Conservation (phyloP, 2,113 vertebrate genomes). For the Anthoscopus minutus region DNA sequence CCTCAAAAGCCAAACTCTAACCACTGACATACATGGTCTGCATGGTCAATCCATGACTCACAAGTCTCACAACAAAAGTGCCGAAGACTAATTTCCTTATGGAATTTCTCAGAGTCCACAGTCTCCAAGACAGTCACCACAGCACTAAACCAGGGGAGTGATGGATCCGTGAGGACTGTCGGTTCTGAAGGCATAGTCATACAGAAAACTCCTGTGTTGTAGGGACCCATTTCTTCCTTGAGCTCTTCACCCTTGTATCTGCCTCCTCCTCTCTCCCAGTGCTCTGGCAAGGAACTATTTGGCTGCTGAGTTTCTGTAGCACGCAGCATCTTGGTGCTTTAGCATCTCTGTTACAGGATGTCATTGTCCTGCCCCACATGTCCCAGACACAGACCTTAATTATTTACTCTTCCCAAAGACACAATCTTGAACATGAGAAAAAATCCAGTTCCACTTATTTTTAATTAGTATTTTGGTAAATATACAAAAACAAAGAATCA, state of each 20-base stretch:
- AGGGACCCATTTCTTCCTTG: background rate
- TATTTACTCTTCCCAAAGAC: background rate
- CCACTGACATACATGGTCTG: background rate
- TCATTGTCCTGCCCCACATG: background rate
- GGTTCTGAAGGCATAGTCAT: background rate
- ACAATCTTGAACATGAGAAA: background rate
- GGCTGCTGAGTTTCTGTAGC: background rate
- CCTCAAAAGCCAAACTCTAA: background rate
- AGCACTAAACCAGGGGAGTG: background rate
- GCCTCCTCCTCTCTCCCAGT: background rate
- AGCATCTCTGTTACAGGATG: background rate
- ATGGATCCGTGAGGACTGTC: background rate
- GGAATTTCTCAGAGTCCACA: background rate
- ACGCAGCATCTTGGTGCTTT: rapidly evolving
- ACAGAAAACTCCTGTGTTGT: background rate
- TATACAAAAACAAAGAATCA: background rate
- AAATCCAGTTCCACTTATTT: background rate
- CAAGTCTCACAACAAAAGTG: background rate
- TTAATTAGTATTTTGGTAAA: conserved; percentile 27
- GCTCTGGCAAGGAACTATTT: background rate
- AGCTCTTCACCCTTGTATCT: background rate
- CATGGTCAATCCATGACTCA: background rate
- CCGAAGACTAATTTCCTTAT: background rate
- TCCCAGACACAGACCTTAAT: background rate
- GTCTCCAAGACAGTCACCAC: background rate